These are phyloP conservation scores for Sinosuthora webbiana DNA, from an alignment of 2,113 vertebrate genomes.

Conservation along the genomic window DNA sequence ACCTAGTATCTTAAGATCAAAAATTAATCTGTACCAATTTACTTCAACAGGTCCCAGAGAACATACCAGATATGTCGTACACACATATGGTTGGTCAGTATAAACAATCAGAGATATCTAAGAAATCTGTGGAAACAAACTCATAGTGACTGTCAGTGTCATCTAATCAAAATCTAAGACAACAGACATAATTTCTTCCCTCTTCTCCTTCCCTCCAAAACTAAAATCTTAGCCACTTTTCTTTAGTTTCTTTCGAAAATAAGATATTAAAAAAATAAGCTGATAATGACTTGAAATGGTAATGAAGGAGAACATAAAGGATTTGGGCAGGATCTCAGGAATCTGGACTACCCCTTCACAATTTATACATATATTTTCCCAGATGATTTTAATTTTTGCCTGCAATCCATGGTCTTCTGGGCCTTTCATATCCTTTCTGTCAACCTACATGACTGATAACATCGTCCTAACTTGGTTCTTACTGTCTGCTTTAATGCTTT, in stretches of 20 bases:
- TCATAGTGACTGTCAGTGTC: background rate
- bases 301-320: background rate
- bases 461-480: background rate
- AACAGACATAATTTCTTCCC: background rate
- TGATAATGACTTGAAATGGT: background rate
- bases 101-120: background rate
- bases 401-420: background rate
- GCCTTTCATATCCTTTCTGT: background rate
- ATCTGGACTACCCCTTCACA: background rate
- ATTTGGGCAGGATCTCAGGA: background rate
- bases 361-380: background rate
- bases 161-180: background rate
- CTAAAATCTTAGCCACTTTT: background rate
- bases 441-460: fast-evolving
- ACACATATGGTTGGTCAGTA: background rate
- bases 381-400: background rate
- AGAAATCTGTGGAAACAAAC: slow-evolving; percentile 11
- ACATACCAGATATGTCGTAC: background rate
- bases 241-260: background rate
- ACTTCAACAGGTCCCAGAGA: background rate
- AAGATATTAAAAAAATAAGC: background rate
- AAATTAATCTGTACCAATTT: background rate
- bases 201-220: background rate
- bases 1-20: fast-evolving
- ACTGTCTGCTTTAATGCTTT: background rate